Percentiles rank a stretch among this genome's conserved stretches.
Conservation (phyloP, 2,888 invertebrate genomes). For the Xestia xanthographa region DNA sequence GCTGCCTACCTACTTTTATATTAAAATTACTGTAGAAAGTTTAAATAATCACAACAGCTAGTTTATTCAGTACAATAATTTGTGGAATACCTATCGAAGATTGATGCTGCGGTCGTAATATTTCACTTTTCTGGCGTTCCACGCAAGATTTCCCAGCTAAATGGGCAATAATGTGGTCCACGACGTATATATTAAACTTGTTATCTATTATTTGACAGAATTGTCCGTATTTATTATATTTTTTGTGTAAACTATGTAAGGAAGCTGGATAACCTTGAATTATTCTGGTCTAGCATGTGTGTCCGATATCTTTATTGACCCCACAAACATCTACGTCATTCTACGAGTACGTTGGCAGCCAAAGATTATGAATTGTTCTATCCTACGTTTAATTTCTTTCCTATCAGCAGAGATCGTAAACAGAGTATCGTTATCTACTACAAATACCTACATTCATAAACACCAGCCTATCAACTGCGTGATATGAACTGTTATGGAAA, state of each 20-base stretch:
- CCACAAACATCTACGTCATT: constrained; percentile 63
- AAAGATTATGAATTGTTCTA: constrained; percentile 53
- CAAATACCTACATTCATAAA: constrained; percentile 75
- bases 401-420: constrained; percentile 78
- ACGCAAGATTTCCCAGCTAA: constrained; percentile 1
- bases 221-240: constrained; percentile 16
- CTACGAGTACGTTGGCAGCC: constrained; percentile 59
- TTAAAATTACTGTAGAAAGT: neutral
- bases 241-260: constrained; percentile 25
- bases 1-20: constrained; percentile 30
- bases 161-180: neutral
- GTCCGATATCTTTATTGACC: constrained; percentile 73
- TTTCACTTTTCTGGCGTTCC: neutral
- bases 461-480: constrained; percentile 72
- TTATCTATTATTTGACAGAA: constrained; percentile 24
- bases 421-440: constrained; percentile 76
- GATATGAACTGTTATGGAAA: constrained; percentile 69
- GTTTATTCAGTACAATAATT: neutral
- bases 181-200: constrained; percentile 22
- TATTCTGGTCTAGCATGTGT: constrained; percentile 72
- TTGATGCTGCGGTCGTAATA: neutral
- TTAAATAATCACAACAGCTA: neutral
- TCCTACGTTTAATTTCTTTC: constrained; percentile 58
- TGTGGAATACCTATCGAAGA: neutral
- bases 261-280: constrained; percentile 66